phyloP scores from a whole-genome alignment of 2,797 vertebrate species.

The Micrastur ruficollis region DNA sequence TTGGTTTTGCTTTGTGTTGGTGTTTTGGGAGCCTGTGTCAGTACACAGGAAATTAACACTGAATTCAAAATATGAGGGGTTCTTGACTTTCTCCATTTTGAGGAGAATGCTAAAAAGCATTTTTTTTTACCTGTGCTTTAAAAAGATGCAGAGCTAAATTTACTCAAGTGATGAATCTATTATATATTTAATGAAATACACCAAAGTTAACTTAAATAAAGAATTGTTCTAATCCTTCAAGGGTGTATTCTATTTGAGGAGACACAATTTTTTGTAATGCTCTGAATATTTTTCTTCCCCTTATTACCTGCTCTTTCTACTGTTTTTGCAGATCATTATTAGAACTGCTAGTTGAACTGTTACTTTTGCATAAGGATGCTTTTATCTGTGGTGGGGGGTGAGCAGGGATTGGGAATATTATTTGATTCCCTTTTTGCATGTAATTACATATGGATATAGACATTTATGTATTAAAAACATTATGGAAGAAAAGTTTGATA shows the following conservation, averaged over 20 bases:
- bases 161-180: background rate
- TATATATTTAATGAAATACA: background rate
- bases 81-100: background rate
- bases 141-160: background rate
- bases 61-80: background rate
- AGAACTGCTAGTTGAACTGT: background rate
- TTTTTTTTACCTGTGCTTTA: background rate
- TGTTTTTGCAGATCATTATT: background rate
- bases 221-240: background rate
- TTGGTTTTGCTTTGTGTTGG: background rate
- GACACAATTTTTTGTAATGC: background rate
- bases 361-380: background rate
- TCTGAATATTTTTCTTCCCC: fast-evolving
- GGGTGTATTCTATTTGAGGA: background rate
- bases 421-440: background rate
- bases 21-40: background rate
- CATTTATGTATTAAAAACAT: background rate
- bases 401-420: background rate
- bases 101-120: background rate
- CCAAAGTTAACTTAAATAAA: background rate
- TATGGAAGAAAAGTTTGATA: background rate
- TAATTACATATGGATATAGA: background rate
- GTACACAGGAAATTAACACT: background rate
- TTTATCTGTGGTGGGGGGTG: fast-evolving
- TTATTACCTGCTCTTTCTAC: background rate